Evolutionary conservation across 2,888 invertebrate species (phyloP).

Genomic region (Papilio protenor): DNA sequence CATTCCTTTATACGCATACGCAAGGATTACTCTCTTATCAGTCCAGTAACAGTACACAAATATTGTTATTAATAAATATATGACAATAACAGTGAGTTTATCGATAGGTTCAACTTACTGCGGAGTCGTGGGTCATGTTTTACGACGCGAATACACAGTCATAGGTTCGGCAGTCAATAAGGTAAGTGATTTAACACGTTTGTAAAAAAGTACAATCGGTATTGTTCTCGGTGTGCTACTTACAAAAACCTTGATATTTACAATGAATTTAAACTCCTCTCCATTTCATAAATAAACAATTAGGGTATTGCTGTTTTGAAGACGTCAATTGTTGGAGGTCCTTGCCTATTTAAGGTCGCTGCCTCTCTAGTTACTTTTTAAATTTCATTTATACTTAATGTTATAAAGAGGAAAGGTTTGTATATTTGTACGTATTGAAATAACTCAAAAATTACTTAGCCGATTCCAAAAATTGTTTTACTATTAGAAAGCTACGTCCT

Average conservation of each 20-base stretch:
- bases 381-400: no score
- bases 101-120: conserved; percentile 87
- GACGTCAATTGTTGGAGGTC: neutral
- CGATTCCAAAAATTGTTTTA: no score
- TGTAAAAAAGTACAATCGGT: neutral
- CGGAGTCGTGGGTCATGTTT: conserved; percentile 89
- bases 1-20: neutral
- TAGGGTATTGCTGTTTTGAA: neutral
- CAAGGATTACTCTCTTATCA: neutral
- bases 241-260: neutral
- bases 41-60: neutral
- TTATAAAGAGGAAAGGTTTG: no score
- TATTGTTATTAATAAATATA: neutral
- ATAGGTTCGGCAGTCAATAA: conserved; percentile 89
- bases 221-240: neutral
- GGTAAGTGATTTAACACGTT: conserved; percentile 52
- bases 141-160: conserved; percentile 89
- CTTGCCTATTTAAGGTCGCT: no score
- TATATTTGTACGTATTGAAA: no score
- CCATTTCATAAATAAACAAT: no score
- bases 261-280: neutral
- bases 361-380: neutral
- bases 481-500: no score
- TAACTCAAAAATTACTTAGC: no score
- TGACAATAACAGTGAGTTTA: neutral